phyloP scores from a whole-genome alignment of 1,140 invertebrate genomes.

The Orchestia grillus region DNA sequence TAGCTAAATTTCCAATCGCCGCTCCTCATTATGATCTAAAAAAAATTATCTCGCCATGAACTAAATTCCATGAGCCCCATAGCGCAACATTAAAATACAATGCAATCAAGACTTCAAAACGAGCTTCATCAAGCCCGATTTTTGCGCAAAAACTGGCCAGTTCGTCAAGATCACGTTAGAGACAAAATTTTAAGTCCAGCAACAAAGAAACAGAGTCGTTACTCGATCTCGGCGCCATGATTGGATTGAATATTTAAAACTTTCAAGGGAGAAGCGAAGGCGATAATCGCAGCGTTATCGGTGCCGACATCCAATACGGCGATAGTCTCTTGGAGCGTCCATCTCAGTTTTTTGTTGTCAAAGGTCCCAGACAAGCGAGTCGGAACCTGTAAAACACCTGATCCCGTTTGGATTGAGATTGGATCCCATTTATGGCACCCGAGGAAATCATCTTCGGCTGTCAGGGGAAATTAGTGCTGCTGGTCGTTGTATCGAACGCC shows the following conservation, averaged over 20 bases:
- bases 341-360: constrained; percentile 15
- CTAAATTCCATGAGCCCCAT: too few relatives aligned
- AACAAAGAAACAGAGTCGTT: background rate
- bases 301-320: background rate
- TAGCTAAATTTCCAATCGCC: background rate
- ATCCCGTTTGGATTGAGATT: constrained; percentile 43
- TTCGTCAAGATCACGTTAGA: background rate
- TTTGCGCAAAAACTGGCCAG: background rate
- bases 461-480: constrained; percentile 20
- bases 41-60: background rate
- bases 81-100: background rate
- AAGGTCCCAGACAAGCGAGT: background rate
- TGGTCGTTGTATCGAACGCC: background rate
- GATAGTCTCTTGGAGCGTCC: background rate
- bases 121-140: background rate
- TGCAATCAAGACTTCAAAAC: background rate
- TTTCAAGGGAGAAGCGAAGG: background rate
- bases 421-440: constrained; percentile 29
- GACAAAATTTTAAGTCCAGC: background rate
- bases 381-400: constrained; percentile 32
- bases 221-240: background rate
- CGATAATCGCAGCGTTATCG: background rate
- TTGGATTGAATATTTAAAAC: background rate
- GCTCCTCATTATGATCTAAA: background rate
- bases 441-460: constrained; percentile 25